phyloP scores from a whole-genome alignment of 1,140 invertebrate genomes.

The Drosophila punjabiensis region DNA sequence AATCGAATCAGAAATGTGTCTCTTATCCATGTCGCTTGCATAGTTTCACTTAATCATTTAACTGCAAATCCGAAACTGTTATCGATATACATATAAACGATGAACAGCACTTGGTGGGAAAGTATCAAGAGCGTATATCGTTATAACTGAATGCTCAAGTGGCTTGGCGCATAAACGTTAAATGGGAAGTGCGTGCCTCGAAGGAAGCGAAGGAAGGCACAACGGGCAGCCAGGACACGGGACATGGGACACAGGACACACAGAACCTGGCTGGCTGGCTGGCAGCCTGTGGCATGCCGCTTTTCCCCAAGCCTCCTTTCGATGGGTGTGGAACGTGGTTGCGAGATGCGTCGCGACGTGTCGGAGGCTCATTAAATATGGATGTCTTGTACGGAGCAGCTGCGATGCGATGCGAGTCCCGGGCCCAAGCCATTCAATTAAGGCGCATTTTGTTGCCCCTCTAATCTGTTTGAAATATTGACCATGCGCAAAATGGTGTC shows the following conservation, averaged over 20 bases:
- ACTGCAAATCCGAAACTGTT: conserved; percentile 1
- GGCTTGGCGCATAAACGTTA: conserved; percentile 31
- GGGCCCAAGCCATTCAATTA: conserved; percentile 73
- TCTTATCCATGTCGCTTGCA: too few relatives aligned
- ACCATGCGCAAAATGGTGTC: conserved; percentile 80
- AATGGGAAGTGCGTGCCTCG: conserved; percentile 40
- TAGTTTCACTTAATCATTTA: background rate
- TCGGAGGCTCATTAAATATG: conserved; percentile 79
- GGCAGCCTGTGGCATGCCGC: conserved; percentile 32
- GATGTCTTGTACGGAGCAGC: conserved; percentile 79
- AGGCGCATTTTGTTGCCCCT: conserved; percentile 74
- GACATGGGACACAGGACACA: conserved; percentile 8
- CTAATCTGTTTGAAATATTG: conserved; percentile 83
- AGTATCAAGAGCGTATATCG: background rate
- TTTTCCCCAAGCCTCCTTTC: conserved; percentile 8
- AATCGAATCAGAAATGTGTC: background rate
- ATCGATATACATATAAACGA: conserved; percentile 19
- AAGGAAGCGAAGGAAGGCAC: conserved; percentile 17
- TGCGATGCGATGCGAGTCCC: conserved; percentile 23
- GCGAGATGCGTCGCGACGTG: conserved; percentile 58
- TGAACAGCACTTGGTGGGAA: background rate
- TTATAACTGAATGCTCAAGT: conserved; percentile 3
- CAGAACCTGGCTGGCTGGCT: background rate
- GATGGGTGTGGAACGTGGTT: conserved; percentile 12
- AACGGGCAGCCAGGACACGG: conserved; percentile 9